phyloP scores from a whole-genome alignment of 2,797 vertebrate genomes.

The Phaenicophaeus curvirostris region DNA sequence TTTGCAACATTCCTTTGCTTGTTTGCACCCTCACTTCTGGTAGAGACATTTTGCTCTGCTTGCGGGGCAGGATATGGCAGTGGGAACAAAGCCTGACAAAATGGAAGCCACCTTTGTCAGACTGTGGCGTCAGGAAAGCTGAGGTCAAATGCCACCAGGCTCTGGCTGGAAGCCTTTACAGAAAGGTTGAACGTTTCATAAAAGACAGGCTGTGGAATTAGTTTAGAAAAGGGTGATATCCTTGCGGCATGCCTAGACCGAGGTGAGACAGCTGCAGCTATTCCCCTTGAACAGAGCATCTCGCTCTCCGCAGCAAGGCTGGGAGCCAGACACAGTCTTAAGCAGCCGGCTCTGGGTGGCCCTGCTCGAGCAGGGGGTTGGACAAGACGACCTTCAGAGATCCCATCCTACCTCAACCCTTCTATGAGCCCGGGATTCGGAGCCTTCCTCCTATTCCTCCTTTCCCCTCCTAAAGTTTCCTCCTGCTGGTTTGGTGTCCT shows the following conservation, averaged over 20 bases:
- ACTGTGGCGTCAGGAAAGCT: not conserved
- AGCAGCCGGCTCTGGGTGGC: not conserved
- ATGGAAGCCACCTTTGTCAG: not conserved
- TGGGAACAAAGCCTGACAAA: not conserved
- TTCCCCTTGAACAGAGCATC: not conserved
- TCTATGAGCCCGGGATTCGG: not conserved
- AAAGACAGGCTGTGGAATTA: not conserved
- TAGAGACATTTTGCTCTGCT: not conserved
- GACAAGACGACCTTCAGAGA: not conserved
- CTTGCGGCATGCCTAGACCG: not conserved
- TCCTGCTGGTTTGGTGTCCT: not conserved
- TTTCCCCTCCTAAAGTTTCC: not conserved
- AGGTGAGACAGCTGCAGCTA: not conserved
- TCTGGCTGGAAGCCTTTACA: not conserved
- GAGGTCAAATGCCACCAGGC: not conserved
- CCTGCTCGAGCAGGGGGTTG: not conserved
- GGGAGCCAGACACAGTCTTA: not conserved
- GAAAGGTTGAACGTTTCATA: not conserved
- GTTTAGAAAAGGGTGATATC: not conserved
- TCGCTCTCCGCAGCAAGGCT: not conserved
- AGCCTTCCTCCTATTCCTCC: not conserved
- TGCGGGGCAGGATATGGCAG: not conserved
- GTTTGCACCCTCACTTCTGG: not conserved
- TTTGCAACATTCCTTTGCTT: constrained; percentile 38
- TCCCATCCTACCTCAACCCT: not conserved